Conservation (phyloP, 2,888 invertebrate species). For the Melangyna quadrimaculata region DNA sequence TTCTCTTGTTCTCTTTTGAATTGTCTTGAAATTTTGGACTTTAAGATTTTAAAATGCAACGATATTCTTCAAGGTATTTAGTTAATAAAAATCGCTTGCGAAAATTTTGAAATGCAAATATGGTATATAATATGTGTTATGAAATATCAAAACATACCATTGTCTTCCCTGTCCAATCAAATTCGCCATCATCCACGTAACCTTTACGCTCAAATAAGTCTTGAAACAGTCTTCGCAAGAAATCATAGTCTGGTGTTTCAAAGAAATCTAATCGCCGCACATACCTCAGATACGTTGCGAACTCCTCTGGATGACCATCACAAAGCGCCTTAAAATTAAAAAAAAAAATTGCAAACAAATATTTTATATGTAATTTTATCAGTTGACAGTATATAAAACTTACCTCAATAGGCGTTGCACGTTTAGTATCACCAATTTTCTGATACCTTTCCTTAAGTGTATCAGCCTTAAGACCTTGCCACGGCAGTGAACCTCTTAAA, state of each 20-base stretch:
- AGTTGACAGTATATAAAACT: conserved; percentile 33
- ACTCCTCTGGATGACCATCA: conserved; percentile 95
- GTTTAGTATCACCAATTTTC: conserved; percentile 99
- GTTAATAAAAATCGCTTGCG: conserved; percentile 33
- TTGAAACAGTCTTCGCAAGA: conserved; percentile 96
- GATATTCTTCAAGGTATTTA: conserved; percentile 65
- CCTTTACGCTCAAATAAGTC: conserved; percentile 94
- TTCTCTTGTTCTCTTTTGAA: conserved; percentile 34
- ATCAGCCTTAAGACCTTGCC: conserved; percentile 99
- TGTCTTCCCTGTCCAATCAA: conserved; percentile 96
- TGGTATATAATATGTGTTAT: background rate
- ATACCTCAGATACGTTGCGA: conserved; percentile 98
- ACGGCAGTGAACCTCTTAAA: conserved; percentile 98
- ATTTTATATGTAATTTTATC: background rate
- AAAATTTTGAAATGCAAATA: conserved; percentile 1
- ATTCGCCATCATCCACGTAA: conserved; percentile 94
- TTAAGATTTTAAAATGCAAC: conserved; percentile 31
- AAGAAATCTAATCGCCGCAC: conserved; percentile 99
- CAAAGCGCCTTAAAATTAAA: conserved; percentile 84
- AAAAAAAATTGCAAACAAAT: background rate
- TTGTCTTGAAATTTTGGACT: conserved; percentile 37
- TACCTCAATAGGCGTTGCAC: conserved; percentile 98
- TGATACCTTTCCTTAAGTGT: conserved; percentile 99
- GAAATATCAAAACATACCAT: conserved; percentile 81
- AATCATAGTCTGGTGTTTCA: conserved; percentile 99